Percentiles rank a stretch among this genome's conserved stretches.
These are phyloP conservation scores for Lymantria dispar DNA, from an alignment of 2,888 invertebrate species.

Conservation along the genomic window DNA sequence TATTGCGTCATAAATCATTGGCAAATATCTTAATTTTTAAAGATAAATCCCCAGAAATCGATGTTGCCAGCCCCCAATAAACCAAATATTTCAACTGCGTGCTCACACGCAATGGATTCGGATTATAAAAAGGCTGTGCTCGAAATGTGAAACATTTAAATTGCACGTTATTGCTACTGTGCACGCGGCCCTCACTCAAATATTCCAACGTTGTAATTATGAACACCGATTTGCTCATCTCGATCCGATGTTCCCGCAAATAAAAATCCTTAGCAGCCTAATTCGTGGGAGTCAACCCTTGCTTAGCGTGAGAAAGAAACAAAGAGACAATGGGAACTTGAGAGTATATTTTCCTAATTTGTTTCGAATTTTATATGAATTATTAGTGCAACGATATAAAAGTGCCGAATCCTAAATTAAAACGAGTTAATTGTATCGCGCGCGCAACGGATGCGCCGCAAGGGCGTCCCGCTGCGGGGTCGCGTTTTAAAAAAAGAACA, in stretches of 20 bases:
- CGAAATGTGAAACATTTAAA: conserved; percentile 81
- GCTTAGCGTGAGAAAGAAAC: conserved; percentile 74
- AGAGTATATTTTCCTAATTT: conserved; percentile 33
- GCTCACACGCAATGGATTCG: conserved; percentile 36
- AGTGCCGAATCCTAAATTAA: conserved; percentile 69
- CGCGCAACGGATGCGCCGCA: conserved; percentile 73
- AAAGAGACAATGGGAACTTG: conserved; percentile 37
- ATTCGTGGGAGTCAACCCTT: conserved; percentile 71
- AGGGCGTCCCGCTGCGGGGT: conserved; percentile 69
- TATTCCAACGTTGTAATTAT: conserved; percentile 75
- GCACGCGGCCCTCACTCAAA: conserved; percentile 71
- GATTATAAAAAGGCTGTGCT: conserved; percentile 41
- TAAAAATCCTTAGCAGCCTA: conserved; percentile 67
- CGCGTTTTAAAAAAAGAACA: conserved; percentile 71
- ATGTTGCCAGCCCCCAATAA: conserved; percentile 24
- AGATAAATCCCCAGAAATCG: background rate
- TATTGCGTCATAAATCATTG: no score
- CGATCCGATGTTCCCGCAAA: conserved; percentile 68
- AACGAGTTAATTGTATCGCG: conserved; percentile 68
- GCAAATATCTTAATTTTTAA: background rate
- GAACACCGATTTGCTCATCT: conserved; percentile 70
- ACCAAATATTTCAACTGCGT: conserved; percentile 36
- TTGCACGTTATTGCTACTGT: conserved; percentile 80
- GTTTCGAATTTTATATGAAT: conserved; percentile 35
- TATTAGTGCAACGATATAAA: conserved; percentile 38